phyloP scores from a whole-genome alignment of 2,888 invertebrate genomes.

The Hybos culiciformis region DNA sequence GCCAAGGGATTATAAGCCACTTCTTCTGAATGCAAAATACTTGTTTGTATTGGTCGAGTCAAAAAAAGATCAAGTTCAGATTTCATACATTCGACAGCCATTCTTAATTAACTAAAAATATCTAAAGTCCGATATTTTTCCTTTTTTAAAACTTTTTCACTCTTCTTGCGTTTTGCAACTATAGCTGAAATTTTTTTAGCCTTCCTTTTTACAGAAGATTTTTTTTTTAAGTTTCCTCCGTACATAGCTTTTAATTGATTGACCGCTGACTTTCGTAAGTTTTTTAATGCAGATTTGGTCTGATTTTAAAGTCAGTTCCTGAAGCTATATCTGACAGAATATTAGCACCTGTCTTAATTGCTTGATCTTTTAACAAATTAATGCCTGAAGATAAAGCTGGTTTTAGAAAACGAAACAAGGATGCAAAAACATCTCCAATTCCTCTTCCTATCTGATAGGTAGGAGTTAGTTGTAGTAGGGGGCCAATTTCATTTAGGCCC shows the following conservation, averaged over 20 bases:
- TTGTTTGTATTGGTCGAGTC: neutral
- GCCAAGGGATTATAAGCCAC: neutral
- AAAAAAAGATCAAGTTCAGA: conserved; percentile 1
- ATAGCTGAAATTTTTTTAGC: neutral
- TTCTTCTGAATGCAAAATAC: neutral
- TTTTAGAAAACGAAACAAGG: neutral
- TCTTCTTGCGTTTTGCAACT: neutral
- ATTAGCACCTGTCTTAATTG: neutral
- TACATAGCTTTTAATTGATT: conserved; percentile 1
- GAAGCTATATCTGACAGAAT: neutral
- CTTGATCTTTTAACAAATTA: neutral
- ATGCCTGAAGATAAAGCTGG: neutral
- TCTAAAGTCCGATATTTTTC: neutral
- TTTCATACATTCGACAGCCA: conserved; percentile 1
- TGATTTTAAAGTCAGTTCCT: neutral
- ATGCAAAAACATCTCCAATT: neutral
- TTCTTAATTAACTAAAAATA: neutral
- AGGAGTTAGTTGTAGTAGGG: neutral
- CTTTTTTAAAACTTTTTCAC: neutral
- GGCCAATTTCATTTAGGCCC: neutral
- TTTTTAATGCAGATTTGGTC: neutral
- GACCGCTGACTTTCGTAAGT: neutral
- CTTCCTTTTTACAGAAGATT: too few species aligned
- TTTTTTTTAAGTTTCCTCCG: too few species aligned
- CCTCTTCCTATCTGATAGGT: neutral